These are phyloP conservation scores for Harlomillsia oculata DNA, from an alignment of 1,140 invertebrate species.

Conservation along the genomic window DNA sequence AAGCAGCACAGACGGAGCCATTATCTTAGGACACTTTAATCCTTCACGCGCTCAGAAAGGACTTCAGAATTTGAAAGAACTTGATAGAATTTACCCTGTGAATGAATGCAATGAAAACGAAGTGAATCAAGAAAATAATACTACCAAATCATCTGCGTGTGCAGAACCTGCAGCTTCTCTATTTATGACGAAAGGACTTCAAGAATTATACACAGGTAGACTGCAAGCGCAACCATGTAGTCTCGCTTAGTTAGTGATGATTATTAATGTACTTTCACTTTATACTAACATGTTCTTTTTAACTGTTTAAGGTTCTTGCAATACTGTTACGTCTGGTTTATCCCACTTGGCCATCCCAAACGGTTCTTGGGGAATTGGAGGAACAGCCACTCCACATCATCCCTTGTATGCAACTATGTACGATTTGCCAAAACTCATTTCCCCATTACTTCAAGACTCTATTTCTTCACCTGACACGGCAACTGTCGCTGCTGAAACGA, in stretches of 20 bases:
- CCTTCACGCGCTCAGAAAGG: conserved; percentile 27
- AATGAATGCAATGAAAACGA: too few relatives aligned
- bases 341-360: conserved; percentile 66
- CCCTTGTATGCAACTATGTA: conserved; percentile 56
- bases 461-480: neutral
- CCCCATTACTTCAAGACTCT: neutral
- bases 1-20: conserved; percentile 22
- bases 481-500: neutral
- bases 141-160: too few relatives aligned
- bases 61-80: conserved; percentile 21
- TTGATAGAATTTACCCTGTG: conserved; percentile 13
- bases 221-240: too few relatives aligned
- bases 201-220: too few relatives aligned
- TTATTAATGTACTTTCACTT: too few relatives aligned
- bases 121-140: too few relatives aligned
- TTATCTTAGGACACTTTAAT: conserved; percentile 33
- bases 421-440: conserved; percentile 12
- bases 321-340: conserved; percentile 56
- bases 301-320: conserved; percentile 46
- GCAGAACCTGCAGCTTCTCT: too few relatives aligned
- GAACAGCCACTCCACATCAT: conserved; percentile 58
- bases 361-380: conserved; percentile 72
- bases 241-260: too few relatives aligned
- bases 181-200: too few relatives aligned
- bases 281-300: conserved; percentile 6